These are phyloP conservation scores for Vidua chalybeata DNA, from an alignment of 2,113 vertebrate genomes.

Conservation along the genomic window DNA sequence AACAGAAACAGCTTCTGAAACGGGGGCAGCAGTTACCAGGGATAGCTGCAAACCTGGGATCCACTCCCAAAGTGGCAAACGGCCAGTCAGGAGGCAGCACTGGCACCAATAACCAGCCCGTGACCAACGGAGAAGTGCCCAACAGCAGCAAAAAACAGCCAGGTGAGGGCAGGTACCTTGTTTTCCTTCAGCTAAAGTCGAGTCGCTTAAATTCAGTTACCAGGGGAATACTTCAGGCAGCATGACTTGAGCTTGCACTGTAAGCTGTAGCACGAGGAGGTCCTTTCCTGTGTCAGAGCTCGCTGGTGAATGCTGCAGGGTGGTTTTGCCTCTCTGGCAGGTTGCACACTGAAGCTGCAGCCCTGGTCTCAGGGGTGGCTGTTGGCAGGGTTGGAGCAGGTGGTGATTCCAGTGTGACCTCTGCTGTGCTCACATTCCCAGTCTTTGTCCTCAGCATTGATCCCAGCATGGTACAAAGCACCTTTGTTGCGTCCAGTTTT, in stretches of 20 bases:
- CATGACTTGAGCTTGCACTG: neutral
- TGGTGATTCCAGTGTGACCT: neutral
- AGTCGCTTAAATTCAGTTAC: neutral
- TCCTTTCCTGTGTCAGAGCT: neutral
- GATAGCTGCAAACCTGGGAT: slow-evolving; percentile 86
- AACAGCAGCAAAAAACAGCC: slow-evolving; percentile 77
- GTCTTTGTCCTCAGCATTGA: no score
- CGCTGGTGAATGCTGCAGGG: accelerated
- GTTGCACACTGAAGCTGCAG: accelerated
- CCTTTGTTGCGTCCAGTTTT: neutral
- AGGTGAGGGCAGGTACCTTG: slow-evolving; percentile 73
- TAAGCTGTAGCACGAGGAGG: neutral
- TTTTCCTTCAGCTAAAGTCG: neutral
- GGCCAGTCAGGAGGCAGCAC: slow-evolving; percentile 74
- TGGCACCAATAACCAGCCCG: slow-evolving; percentile 70
- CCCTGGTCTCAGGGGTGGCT: accelerated
- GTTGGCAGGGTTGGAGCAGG: neutral
- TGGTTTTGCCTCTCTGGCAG: neutral
- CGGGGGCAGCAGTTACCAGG: slow-evolving; percentile 80
- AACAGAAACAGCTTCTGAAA: slow-evolving; percentile 89
- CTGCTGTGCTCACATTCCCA: neutral
- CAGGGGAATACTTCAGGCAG: neutral
- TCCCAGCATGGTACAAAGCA: accelerated
- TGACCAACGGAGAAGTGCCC: slow-evolving; percentile 80
- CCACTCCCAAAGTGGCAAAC: slow-evolving; percentile 78